These are phyloP conservation scores for Drosophila punjabiensis DNA, from an alignment of 1,140 invertebrate genomes.

Conservation along the genomic window DNA sequence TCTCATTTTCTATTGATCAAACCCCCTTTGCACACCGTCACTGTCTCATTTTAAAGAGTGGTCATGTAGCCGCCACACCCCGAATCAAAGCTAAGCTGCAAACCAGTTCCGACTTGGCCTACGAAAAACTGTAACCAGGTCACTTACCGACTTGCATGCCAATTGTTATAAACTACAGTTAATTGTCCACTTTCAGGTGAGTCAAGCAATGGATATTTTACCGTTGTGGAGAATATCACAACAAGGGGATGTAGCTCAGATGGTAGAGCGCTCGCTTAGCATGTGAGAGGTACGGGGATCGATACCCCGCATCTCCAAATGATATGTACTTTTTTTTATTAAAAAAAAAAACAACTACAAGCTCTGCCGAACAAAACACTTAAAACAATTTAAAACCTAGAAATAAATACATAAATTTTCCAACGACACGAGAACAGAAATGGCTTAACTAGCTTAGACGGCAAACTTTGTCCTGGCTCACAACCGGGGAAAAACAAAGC, in stretches of 20 bases:
- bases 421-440: conserved; percentile 33
- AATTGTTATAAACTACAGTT: conserved; percentile 34
- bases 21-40: background rate
- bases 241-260: conserved; percentile 85
- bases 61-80: conserved; percentile 48
- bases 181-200: conserved; percentile 29
- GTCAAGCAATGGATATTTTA: conserved; percentile 19
- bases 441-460: conserved; percentile 68
- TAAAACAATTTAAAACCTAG: conserved; percentile 79
- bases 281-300: conserved; percentile 93
- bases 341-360: conserved; percentile 15
- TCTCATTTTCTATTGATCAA: background rate
- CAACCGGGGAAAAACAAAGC: conserved; percentile 19
- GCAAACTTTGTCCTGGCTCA: conserved; percentile 63
- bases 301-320: conserved; percentile 89
- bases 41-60: conserved; percentile 14
- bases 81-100: conserved; percentile 30
- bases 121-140: conserved; percentile 21
- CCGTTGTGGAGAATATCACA: conserved; percentile 4
- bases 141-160: conserved; percentile 34
- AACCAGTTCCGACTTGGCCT: conserved; percentile 64
- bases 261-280: conserved; percentile 94
- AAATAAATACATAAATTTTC: conserved; percentile 77
- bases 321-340: conserved; percentile 12
- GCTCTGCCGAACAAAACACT: conserved; percentile 59